Base-by-base conservation (phyloP, 2,888 invertebrate species). In the Drosophila melanosoma region DNA sequence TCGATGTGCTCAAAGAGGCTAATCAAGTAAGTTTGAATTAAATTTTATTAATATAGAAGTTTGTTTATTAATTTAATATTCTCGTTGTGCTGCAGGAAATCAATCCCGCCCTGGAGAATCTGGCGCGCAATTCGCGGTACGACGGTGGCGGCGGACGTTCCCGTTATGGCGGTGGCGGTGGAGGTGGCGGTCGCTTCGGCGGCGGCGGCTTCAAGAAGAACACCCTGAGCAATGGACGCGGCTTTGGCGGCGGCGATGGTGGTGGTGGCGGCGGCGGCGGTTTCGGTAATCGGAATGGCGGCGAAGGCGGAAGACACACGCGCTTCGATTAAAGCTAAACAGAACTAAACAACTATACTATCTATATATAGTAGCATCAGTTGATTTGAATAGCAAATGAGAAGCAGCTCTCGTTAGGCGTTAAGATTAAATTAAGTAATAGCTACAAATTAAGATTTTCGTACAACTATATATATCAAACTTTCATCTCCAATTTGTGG, bases 1-100 rank as follows among this genome's bases (percentile, higher is more conserved):
- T 98, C 40, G 96, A 97, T 83, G 98, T 98, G 35, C 95, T 98
- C 60, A 95, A 95, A 91, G 98, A 98, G 94, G 98, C 98, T 70
- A 98, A 98, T 85, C 98, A 98, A 94, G 96, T 96, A 87, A 92
- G 94, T 92, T 42, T 29, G 15, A 20, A 10, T 23, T 17, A 15
- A 40, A 40, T 15, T 10, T 10, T 10, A 32, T 17, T n/a, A 6
- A 29, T 4, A 7, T n/a, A 8, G 1, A 40, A 20, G 6, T 29
- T 29, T 7, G 15, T 1, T 38, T 40, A 42, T 20, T 42, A 23
- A 42, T 20, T 20, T 23, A 7, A 6, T 32, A 3, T 10, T 26
- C 12, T 1, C 2, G 0, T 12, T 56, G 10, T 1, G 2, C 8
- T 69, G 1, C 42, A 95, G 96, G 96, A 96, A 79, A 95, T 98